Base-by-base conservation (phyloP, 2,113 vertebrate species). In the Pteropus alecto region DNA sequence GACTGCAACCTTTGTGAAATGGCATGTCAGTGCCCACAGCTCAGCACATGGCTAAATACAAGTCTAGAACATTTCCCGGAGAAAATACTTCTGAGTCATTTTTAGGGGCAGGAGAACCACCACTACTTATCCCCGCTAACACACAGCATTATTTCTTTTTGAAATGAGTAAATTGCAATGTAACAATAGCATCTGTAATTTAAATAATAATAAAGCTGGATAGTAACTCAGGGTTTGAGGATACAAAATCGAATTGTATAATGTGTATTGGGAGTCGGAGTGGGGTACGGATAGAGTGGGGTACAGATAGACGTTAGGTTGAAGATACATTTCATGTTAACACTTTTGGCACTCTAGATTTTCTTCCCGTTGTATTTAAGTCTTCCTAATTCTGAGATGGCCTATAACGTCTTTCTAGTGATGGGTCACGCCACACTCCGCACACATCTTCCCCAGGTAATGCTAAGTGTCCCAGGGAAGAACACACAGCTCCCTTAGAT, bases 231-330 rank as follows among this genome's bases (percentile, higher is more conserved):
- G 35, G 16, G 5, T 76, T 87, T 48, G 60, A 79, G 46, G 51
- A 56, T 16, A 76, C 38, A 79, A 77, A 95, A 90, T 87, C n/a
- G 90, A 94, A 88, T 79, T 56, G 82, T n/a, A 6, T n/a, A 11
- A 54, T 26, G 38, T 71, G n/a, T 19, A 70, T 26, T 92, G 56
- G 38, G 33, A 35, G 22, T n/a, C 28, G 21, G 15, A 15, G 26
- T 46, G 21, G 24, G 43, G 38, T 4, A 41, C 22, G 14, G 18
- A 48, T 6, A 54, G 21, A 15, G 33, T 46, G 26, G 22, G 43
- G 46, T 4, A 41, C 30, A 12, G 18, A 51, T 8, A 54, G 48
- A 85, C 46, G 68, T 38, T 8, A 68, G 51, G 7, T 9, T 58
- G 71, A 88, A 91, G 41, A 41, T 19, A 30, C 1, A 82, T 21